Conservation (phyloP, 2,113 vertebrate genomes). For the Recurvirostra avosetta region DNA sequence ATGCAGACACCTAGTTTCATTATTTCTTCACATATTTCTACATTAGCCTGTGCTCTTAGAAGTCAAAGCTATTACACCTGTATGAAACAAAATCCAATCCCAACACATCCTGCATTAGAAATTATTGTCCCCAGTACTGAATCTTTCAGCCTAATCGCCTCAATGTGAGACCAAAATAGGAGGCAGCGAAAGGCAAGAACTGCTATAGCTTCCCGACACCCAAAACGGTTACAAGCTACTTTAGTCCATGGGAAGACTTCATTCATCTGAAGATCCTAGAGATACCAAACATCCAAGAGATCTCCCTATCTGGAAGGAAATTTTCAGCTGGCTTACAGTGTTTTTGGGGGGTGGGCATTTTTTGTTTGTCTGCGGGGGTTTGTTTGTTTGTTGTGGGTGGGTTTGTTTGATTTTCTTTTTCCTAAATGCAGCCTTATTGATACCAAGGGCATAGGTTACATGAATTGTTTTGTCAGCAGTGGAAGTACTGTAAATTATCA, state of each 20-base stretch:
- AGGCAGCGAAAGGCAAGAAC: background rate
- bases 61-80: background rate
- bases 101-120: background rate
- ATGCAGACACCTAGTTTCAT: background rate
- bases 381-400: too few relatives aligned
- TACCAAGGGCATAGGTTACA: background rate
- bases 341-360: accelerated
- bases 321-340: background rate
- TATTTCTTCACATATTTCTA: background rate
- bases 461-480: background rate
- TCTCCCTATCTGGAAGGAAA: background rate
- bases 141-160: background rate
- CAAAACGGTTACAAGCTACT: background rate
- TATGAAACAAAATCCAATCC: background rate
- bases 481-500: background rate
- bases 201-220: background rate
- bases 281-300: background rate
- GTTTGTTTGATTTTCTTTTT: background rate
- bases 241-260: background rate
- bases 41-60: background rate
- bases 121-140: background rate
- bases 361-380: background rate
- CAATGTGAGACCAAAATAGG: background rate
- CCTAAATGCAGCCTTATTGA: background rate
- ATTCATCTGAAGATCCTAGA: background rate